These are phyloP conservation scores for Sycophila sp. DNA, from an alignment of 1,140 invertebrate genomes.

Conservation along the genomic window DNA sequence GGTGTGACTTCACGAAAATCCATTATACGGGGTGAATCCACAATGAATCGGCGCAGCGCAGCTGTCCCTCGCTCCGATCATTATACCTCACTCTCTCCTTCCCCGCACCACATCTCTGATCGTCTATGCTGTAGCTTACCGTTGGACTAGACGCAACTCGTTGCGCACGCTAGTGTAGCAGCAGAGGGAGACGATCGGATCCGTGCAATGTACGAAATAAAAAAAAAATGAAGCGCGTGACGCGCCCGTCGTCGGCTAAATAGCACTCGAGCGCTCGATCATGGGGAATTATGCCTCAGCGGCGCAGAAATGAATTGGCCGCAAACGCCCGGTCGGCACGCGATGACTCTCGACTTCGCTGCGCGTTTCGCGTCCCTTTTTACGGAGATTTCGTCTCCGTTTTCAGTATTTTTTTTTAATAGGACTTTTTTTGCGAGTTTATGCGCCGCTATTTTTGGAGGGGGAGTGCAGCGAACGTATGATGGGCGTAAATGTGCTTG, in stretches of 20 bases:
- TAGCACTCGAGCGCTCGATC: constrained; percentile 38
- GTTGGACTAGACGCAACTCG: neutral
- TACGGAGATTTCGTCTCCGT: neutral
- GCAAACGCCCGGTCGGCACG: neutral
- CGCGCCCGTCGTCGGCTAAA: constrained; percentile 12
- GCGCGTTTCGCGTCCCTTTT: neutral
- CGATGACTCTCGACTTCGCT: constrained; percentile 16
- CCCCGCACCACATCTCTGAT: neutral
- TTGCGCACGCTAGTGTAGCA: neutral
- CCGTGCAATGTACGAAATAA: too few relatives aligned
- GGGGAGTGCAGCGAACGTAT: too few relatives aligned
- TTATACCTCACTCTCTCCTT: constrained; percentile 42
- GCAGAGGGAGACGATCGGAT: neutral
- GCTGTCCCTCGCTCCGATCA: constrained; percentile 49
- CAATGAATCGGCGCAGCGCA: constrained; percentile 53
- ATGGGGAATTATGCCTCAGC: constrained; percentile 36
- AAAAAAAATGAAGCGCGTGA: constrained; percentile 33
- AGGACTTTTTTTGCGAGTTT: neutral
- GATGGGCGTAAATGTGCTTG: constrained; percentile 7
- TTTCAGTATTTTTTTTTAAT: neutral
- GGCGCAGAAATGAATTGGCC: constrained; percentile 18
- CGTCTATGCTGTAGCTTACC: constrained; percentile 11
- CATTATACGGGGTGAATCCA: constrained; percentile 58
- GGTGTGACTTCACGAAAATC: constrained; percentile 59
- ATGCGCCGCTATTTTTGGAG: too few relatives aligned